Conservation (phyloP, 2,113 vertebrate genomes). For the Pterocles burchelli region DNA sequence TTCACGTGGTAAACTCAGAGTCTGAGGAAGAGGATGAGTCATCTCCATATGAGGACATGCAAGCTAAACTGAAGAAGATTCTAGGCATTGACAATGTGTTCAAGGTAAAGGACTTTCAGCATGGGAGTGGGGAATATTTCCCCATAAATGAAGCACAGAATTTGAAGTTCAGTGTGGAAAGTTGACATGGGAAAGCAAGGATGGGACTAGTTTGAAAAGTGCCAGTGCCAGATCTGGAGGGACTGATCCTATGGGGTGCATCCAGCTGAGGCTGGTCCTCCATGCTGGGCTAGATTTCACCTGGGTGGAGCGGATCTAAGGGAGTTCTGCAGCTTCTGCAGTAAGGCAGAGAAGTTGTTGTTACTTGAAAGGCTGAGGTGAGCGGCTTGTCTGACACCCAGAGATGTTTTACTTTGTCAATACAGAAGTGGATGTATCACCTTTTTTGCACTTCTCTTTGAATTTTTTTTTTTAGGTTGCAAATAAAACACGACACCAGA, state of each 20-base stretch:
- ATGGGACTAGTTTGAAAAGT: background rate
- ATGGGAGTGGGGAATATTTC: background rate
- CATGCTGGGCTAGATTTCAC: background rate
- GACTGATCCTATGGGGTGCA: fast-evolving
- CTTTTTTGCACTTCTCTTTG: background rate
- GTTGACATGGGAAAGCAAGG: background rate
- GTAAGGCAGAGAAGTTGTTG: background rate
- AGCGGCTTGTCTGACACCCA: background rate
- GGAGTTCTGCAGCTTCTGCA: background rate
- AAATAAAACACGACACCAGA: slow-evolving; percentile 43
- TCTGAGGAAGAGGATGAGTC: slow-evolving; percentile 36
- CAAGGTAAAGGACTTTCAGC: slow-evolving; percentile 30
- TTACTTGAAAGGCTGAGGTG: background rate
- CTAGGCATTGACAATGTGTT: slow-evolving; percentile 51
- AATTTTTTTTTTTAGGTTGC: background rate
- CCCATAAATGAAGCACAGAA: background rate
- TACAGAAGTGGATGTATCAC: background rate
- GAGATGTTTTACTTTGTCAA: background rate
- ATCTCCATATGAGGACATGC: slow-evolving; percentile 16
- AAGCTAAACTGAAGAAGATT: slow-evolving; percentile 79
- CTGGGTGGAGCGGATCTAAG: background rate
- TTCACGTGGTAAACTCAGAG: slow-evolving; percentile 61
- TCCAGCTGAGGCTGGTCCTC: background rate
- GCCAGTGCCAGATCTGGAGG: background rate
- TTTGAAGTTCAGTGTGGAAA: background rate